Conservation (phyloP, 2,888 invertebrate species). For the Sphaerophoria taeniata region DNA sequence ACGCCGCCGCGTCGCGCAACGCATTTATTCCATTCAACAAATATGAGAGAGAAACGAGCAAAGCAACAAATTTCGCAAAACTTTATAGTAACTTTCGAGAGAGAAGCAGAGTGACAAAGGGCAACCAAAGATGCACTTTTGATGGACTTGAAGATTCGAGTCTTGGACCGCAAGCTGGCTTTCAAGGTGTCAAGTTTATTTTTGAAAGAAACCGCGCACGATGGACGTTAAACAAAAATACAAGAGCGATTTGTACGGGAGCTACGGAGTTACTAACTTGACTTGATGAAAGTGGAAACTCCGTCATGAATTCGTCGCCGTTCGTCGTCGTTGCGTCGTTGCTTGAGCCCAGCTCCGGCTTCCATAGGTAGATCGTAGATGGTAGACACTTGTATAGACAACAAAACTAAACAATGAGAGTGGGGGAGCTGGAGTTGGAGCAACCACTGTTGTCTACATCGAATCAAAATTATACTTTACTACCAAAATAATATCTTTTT, state of each 20-base stretch:
- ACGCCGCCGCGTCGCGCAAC: conserved; percentile 24
- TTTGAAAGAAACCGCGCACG: conserved; percentile 17
- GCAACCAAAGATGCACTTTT: conserved; percentile 17
- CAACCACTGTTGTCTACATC: conserved; percentile 24
- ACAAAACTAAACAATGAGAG: conserved; percentile 15
- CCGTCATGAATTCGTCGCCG: conserved; percentile 49
- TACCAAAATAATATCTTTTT: conserved; percentile 27
- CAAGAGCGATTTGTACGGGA: conserved; percentile 68
- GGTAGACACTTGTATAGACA: conserved; percentile 7
- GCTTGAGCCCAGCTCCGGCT: conserved; percentile 34
- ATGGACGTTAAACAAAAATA: conserved; percentile 33
- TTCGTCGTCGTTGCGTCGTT: neutral
- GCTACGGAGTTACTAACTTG: conserved; percentile 70
- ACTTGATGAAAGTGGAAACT: conserved; percentile 72
- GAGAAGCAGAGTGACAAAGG: neutral
- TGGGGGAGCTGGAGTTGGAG: conserved; percentile 49
- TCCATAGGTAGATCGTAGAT: neutral
- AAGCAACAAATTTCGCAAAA: conserved; percentile 40
- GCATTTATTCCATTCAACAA: conserved; percentile 45
- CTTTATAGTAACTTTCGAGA: conserved; percentile 62
- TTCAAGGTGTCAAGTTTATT: conserved; percentile 21
- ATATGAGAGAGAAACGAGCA: conserved; percentile 42
- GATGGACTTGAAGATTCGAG: conserved; percentile 55
- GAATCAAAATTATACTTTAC: conserved; percentile 23
- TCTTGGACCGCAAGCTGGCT: conserved; percentile 43